A percentile compares a stretch with the other conserved stretches of the same genome.
Conservation (phyloP, 2,113 vertebrate genomes). For the Haemorhous mexicanus region DNA sequence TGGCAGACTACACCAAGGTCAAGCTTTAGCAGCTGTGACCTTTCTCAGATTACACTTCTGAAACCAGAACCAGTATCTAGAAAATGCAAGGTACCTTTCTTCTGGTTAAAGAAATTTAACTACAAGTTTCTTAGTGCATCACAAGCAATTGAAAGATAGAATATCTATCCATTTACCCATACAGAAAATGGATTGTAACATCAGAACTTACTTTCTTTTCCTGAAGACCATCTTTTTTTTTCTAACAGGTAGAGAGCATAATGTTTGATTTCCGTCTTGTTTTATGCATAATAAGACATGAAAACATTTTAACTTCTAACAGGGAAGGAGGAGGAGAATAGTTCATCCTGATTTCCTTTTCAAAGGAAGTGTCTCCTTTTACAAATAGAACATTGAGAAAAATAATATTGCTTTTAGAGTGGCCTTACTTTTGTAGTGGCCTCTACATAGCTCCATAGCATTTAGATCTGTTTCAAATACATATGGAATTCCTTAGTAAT, state of each 20-base stretch:
- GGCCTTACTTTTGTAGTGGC: neutral
- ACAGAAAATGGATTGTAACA: neutral
- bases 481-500: neutral
- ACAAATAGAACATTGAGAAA: neutral
- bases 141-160: neutral
- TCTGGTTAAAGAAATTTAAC: neutral
- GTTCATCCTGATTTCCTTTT: neutral
- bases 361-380: neutral
- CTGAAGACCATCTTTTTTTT: neutral
- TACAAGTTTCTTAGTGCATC: neutral
- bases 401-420: neutral
- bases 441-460: neutral
- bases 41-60: neutral
- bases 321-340: neutral
- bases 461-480: neutral
- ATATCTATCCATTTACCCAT: neutral
- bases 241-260: neutral
- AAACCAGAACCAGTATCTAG: neutral
- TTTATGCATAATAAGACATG: neutral
- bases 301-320: neutral
- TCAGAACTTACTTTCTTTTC: neutral
- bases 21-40: neutral
- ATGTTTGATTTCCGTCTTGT: neutral
- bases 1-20: accelerated
- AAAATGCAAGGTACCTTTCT: neutral